Conservation (phyloP, 2,113 vertebrate species). For the Notothenia coriiceps region DNA sequence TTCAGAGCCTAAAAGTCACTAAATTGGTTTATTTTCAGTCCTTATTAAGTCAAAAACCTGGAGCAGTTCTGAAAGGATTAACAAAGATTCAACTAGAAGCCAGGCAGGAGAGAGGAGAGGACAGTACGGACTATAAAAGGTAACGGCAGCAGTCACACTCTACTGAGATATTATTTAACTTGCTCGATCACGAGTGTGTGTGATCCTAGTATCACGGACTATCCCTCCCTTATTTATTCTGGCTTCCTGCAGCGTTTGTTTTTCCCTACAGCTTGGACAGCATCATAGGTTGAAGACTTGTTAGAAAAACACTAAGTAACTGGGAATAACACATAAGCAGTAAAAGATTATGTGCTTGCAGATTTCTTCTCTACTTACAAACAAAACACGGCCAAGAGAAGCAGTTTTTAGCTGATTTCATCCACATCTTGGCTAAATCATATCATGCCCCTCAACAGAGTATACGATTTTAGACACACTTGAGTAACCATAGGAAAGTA, state of each 20-base stretch:
- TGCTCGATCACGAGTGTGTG: background rate
- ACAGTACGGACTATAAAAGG: constrained; percentile 64
- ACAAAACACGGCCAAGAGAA: background rate
- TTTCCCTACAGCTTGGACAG: background rate
- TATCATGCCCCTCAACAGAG: background rate
- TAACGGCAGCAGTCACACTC: constrained; percentile 27
- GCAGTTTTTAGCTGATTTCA: background rate
- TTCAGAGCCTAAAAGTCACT: background rate
- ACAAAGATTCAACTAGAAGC: constrained; percentile 16
- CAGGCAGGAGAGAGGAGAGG: constrained; percentile 6
- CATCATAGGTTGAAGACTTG: background rate
- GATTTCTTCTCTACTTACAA: background rate
- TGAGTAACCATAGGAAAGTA: background rate
- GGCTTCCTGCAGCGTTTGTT: background rate
- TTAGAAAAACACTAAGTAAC: too few relatives aligned
- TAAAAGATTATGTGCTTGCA: constrained; percentile 4
- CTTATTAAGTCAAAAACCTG: constrained; percentile 39
- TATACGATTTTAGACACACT: background rate
- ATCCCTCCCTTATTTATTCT: constrained; percentile 21
- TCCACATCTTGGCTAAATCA: background rate
- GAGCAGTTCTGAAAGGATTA: constrained; percentile 16
- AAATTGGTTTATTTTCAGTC: constrained; percentile 9
- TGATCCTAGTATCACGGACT: constrained; percentile 14
- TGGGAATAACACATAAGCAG: background rate
- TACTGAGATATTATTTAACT: constrained; percentile 39